Evolutionary conservation across 1,140 invertebrate species (phyloP).

Genomic region (Drosophila sulfurigaster): DNA sequence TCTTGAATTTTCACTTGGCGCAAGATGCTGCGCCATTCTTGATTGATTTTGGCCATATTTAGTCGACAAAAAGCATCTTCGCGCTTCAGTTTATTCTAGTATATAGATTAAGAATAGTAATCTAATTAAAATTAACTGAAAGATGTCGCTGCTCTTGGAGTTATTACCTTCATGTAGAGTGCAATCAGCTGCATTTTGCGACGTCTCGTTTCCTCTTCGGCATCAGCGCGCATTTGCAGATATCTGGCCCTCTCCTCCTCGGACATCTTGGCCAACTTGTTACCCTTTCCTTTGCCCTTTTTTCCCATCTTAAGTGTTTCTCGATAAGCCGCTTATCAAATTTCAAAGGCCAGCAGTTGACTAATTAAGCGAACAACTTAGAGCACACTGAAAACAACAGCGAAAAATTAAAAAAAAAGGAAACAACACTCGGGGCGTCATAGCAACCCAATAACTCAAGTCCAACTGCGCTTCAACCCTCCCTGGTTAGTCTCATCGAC

Average conservation of each 20-base stretch:
- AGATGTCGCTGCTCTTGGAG: no score
- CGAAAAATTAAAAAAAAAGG: slow-evolving; percentile 37
- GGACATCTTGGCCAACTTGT: slow-evolving; percentile 92
- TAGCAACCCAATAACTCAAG: slow-evolving; percentile 21
- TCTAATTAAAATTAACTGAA: not conserved
- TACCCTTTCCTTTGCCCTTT: slow-evolving; percentile 89
- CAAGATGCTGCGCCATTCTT: slow-evolving; percentile 91
- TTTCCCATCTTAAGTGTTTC: slow-evolving; percentile 86
- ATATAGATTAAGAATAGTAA: slow-evolving; percentile 26
- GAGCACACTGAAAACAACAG: not conserved
- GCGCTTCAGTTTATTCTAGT: slow-evolving; percentile 91
- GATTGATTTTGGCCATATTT: slow-evolving; percentile 93
- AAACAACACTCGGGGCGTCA: slow-evolving; percentile 32
- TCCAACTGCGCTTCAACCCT: not conserved
- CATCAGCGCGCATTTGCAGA: slow-evolving; percentile 91
- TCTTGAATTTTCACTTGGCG: slow-evolving; percentile 91
- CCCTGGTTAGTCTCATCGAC: not conserved
- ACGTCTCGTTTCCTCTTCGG: slow-evolving; percentile 91
- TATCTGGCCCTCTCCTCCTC: slow-evolving; percentile 92
- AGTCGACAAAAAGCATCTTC: slow-evolving; percentile 91
- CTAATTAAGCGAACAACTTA: slow-evolving; percentile 53
- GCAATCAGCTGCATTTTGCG: slow-evolving; percentile 91
- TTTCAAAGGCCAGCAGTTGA: slow-evolving; percentile 55
- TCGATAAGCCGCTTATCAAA: slow-evolving; percentile 59
- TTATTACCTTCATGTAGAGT: slow-evolving; percentile 90